These are phyloP conservation scores for Drosophila prosaltans DNA, from an alignment of 1,140 invertebrate genomes.

Conservation along the genomic window DNA sequence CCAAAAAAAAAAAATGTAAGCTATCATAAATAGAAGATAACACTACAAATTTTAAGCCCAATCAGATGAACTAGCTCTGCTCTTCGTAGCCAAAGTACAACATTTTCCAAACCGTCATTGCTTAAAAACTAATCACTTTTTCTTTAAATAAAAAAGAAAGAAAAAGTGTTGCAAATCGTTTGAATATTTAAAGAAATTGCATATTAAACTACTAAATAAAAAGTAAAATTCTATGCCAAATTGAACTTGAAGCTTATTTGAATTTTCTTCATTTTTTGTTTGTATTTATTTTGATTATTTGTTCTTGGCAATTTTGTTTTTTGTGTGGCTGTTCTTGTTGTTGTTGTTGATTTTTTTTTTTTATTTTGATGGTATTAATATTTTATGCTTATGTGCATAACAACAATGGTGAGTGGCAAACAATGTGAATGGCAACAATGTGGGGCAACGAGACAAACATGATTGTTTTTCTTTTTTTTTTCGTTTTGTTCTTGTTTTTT, in stretches of 20 bases:
- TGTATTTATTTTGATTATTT: constrained; percentile 22
- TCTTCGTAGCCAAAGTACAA: no score
- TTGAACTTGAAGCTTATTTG: constrained; percentile 21
- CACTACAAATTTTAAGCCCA: no score
- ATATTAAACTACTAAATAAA: background rate
- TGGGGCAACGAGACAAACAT: constrained; percentile 40
- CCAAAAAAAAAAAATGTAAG: no score
- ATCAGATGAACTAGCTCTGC: no score
- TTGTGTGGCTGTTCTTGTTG: constrained; percentile 12
- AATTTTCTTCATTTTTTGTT: constrained; percentile 42
- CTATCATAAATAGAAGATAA: no score
- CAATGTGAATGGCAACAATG: constrained; percentile 48
- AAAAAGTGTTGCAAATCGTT: background rate
- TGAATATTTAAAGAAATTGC: background rate
- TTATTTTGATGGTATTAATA: constrained; percentile 58
- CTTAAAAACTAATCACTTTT: no score
- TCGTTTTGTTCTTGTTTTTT: constrained; percentile 20
- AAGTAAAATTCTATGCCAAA: background rate
- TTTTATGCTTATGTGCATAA: constrained; percentile 72
- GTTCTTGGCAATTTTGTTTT: constrained; percentile 13
- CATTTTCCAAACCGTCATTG: no score
- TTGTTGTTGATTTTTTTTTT: constrained; percentile 13
- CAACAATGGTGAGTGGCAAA: constrained; percentile 33
- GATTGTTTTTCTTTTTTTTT: background rate
- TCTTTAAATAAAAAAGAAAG: no score